Evolutionary conservation across 2,888 invertebrate species (phyloP).

Genomic region (Oxyteleia sp.): DNA sequence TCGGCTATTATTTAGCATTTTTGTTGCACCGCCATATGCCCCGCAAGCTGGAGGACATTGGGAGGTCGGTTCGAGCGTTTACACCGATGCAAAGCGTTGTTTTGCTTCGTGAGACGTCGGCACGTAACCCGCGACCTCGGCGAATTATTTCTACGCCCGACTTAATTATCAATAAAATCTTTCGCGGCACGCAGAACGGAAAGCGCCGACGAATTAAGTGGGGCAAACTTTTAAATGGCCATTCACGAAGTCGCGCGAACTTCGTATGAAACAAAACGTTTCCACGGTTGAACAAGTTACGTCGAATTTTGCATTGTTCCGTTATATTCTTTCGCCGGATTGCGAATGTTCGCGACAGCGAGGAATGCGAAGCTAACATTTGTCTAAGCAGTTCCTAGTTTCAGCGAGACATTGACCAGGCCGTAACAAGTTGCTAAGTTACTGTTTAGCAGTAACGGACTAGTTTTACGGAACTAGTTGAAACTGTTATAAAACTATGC

Average conservation of each 20-base stretch:
- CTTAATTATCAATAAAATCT: slow-evolving; percentile 6
- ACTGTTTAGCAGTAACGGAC: too few species aligned
- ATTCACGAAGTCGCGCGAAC: background rate
- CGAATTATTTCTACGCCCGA: background rate
- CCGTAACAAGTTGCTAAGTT: too few species aligned
- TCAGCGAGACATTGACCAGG: too few species aligned
- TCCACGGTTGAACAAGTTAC: background rate
- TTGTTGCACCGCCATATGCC: slow-evolving; percentile 7
- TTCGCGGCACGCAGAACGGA: background rate
- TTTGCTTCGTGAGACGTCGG: background rate
- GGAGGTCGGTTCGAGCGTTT: too few species aligned
- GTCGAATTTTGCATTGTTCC: background rate
- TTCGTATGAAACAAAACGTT: background rate
- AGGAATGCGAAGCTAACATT: too few species aligned
- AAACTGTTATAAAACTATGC: too few species aligned
- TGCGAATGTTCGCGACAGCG: background rate
- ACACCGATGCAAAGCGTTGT: too few species aligned
- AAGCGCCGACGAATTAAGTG: background rate
- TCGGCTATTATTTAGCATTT: slow-evolving; percentile 43
- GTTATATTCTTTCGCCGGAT: background rate
- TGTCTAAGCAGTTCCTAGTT: too few species aligned
- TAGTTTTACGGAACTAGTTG: too few species aligned
- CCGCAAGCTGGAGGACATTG: too few species aligned
- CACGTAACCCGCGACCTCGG: background rate
- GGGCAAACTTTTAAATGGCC: slow-evolving; percentile 1